Percentiles rank a stretch among this genome's conserved stretches.
These are phyloP conservation scores for Monochamus alternatus DNA, from an alignment of 2,888 invertebrate genomes.

Conservation along the genomic window DNA sequence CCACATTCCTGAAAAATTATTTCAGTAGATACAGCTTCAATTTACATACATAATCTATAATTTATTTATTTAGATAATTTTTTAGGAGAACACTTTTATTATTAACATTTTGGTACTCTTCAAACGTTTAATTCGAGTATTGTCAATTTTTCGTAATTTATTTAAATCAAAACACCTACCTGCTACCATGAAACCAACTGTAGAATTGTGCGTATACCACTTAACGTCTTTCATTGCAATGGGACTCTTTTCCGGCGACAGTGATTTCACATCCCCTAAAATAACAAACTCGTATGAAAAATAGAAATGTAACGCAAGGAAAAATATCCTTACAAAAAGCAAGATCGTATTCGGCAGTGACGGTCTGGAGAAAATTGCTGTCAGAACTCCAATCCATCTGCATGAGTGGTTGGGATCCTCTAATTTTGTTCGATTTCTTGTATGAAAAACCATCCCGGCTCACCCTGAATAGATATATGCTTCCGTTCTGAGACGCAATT, in stretches of 20 bases:
- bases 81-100: not conserved
- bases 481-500: slow-evolving; percentile 93
- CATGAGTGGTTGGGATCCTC: slow-evolving; percentile 87
- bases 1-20: slow-evolving; percentile 80
- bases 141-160: too few relatives aligned
- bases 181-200: slow-evolving; percentile 89
- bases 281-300: slow-evolving; percentile 45
- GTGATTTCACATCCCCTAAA: slow-evolving; percentile 90
- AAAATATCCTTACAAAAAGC: slow-evolving; percentile 82
- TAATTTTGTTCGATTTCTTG: slow-evolving; percentile 90
- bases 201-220: slow-evolving; percentile 91
- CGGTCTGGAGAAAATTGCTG: slow-evolving; percentile 89
- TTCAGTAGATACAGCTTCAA: not conserved
- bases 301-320: not conserved
- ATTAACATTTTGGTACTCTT: too few relatives aligned
- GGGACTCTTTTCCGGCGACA: slow-evolving; percentile 90
- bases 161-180: slow-evolving; percentile 72
- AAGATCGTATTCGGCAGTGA: slow-evolving; percentile 91
- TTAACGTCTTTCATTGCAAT: slow-evolving; percentile 93
- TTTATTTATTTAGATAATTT: not conserved
- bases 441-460: slow-evolving; percentile 92
- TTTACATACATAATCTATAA: not conserved
- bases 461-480: slow-evolving; percentile 86
- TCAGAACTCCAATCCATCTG: slow-evolving; percentile 95
- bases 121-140: not conserved